Evolutionary conservation across 2,888 invertebrate genomes (phyloP).

Genomic region (Parnassius glacialis): DNA sequence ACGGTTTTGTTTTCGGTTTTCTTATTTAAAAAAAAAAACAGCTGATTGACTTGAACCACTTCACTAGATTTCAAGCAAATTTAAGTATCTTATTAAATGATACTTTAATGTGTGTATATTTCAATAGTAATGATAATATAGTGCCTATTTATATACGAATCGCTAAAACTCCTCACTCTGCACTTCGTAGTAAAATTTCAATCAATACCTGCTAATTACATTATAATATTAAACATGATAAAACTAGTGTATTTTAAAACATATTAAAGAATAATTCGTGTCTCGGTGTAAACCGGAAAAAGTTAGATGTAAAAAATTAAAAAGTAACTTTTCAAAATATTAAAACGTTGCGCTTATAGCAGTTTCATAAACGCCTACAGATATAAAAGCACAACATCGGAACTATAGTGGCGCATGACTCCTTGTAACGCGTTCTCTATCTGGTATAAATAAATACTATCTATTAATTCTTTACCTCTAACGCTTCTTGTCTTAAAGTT

Average conservation of each 20-base stretch:
- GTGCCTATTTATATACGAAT: slow-evolving; percentile 47
- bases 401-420: slow-evolving; percentile 59
- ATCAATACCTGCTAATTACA: slow-evolving; percentile 63
- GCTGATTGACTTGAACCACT: slow-evolving; percentile 32
- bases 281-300: slow-evolving; percentile 65
- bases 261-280: slow-evolving; percentile 48
- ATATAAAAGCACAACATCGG: slow-evolving; percentile 43
- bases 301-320: slow-evolving; percentile 48
- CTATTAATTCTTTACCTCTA: slow-evolving; percentile 49
- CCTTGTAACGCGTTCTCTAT: slow-evolving; percentile 35
- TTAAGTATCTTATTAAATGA: slow-evolving; percentile 65
- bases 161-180: slow-evolving; percentile 54
- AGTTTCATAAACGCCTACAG: slow-evolving; percentile 61
- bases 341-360: slow-evolving; percentile 55
- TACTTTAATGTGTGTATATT: slow-evolving; percentile 46
- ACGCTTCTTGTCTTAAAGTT: slow-evolving; percentile 71
- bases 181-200: slow-evolving; percentile 68
- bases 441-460: slow-evolving; percentile 1
- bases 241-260: slow-evolving; percentile 48
- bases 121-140: slow-evolving; percentile 42
- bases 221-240: slow-evolving; percentile 53
- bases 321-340: slow-evolving; percentile 40
- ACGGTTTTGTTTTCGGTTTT: slow-evolving; percentile 30
- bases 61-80: slow-evolving; percentile 70
- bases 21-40: slow-evolving; percentile 21